Base-by-base conservation (phyloP, 37 sponge, comb jelly and placozoan species). In the Bolinopsis microptera region DNA sequence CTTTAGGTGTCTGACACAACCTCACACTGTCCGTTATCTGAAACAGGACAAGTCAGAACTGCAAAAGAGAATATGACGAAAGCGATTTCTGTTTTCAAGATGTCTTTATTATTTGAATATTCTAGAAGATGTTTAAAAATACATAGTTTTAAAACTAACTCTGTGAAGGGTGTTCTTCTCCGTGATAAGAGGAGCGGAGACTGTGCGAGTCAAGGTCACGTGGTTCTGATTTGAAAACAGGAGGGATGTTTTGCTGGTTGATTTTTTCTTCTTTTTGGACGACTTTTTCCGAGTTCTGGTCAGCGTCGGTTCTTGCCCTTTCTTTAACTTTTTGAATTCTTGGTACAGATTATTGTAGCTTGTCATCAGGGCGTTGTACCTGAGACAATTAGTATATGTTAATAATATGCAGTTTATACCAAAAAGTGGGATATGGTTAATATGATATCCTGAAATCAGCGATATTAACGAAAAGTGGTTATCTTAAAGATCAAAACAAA, bases 261-360 rank as follows among this genome's bases (percentile, higher is more conserved):
- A 35, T 34, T 77, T 77, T 18, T 77, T 77, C 36, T 77, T 77
- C 80, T 77, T 77, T 3, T 32, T 27, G 21, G 80, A 77, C 21
- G 80, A 77, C 36, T 32, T 77, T 36, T 77, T 77, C 80, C 80
- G 27, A 18, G 33, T 28, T 21, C 30, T 24, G 36, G 80, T 33
- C 38, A 38, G 32, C 9, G 90, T 39, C 8, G 90, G 90, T 86
- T 86, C 90, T 48, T 39, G 61, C 28, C 90, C 90, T 24, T 86
- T 86, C 41, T 18, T 16, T 30, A 86, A 38, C 61, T 28, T 86
- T 30, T 86, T 86, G 90, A 41, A 86, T 27, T 86, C 90, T 86
- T 86, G 90, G 41, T 41, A 86, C 61, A 86, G 61, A 27, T 86
- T 39, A 25, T 86, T 86, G 61, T 86, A 86, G 21, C 80, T 77